phyloP scores from a whole-genome alignment of 2,797 vertebrate species.

The Sebastes steindachneri region DNA sequence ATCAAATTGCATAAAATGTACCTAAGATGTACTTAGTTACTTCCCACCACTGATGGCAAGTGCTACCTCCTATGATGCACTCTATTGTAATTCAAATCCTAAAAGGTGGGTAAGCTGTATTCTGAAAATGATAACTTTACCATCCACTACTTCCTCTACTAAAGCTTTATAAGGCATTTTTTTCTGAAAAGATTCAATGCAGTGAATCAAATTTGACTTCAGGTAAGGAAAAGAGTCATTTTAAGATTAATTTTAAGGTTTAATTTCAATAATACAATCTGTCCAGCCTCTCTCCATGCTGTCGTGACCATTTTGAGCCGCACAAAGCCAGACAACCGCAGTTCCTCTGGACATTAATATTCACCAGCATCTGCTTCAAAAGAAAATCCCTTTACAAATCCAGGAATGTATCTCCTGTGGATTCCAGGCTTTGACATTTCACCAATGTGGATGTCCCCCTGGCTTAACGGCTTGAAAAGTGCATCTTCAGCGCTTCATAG shows the following conservation, averaged over 20 bases:
- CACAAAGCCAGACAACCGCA: conserved; percentile 59
- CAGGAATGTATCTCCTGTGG: conserved; percentile 74
- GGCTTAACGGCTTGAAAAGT: conserved; percentile 75
- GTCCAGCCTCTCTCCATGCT: conserved; percentile 41
- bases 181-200: background rate
- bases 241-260: conserved; percentile 17
- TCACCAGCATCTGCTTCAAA: conserved; percentile 74
- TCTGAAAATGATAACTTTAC: background rate
- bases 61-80: background rate
- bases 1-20: background rate
- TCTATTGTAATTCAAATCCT: background rate
- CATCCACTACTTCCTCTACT: background rate
- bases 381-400: conserved; percentile 83
- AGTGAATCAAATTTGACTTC: background rate
- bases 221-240: conserved; percentile 9
- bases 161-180: background rate
- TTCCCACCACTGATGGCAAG: background rate
- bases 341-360: conserved; percentile 78
- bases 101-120: background rate
- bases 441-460: conserved; percentile 72
- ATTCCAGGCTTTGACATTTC: conserved; percentile 79
- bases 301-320: conserved; percentile 52
- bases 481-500: conserved; percentile 71
- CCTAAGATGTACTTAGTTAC: background rate
- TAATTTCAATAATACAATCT: conserved; percentile 20